A percentile compares a stretch with the other conserved stretches of the same genome.
Conservation (phyloP, 2,797 vertebrate genomes). For the Apodemus agrarius region DNA sequence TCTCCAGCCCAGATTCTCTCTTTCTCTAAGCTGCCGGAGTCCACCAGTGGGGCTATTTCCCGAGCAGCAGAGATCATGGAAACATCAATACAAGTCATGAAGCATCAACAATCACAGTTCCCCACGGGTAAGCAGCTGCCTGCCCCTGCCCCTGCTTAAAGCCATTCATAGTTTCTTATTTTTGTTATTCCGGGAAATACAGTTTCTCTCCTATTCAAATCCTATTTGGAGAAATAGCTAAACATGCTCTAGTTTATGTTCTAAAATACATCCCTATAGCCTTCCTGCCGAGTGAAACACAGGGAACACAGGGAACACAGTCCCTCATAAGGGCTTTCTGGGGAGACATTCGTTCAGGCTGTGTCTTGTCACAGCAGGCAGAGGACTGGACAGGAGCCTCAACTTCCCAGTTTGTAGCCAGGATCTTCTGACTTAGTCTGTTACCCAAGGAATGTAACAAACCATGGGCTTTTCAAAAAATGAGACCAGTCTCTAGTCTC, state of each 20-base stretch:
- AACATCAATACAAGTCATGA: slow-evolving; percentile 86
- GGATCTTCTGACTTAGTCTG: neutral
- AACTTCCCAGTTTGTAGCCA: neutral
- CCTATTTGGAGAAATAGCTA: neutral
- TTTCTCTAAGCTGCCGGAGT: slow-evolving; percentile 86
- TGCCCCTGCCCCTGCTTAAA: neutral
- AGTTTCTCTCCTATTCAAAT: neutral
- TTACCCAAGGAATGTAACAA: too few relatives aligned
- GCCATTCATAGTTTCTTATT: neutral
- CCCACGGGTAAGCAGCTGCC: slow-evolving; percentile 85
- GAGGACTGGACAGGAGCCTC: neutral
- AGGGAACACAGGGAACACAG: neutral
- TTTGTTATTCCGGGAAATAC: neutral
- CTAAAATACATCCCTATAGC: neutral
- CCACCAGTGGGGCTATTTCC: slow-evolving; percentile 85
- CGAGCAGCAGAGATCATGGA: slow-evolving; percentile 92
- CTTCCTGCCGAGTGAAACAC: neutral
- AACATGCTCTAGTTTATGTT: neutral
- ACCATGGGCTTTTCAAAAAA: rapidly evolving
- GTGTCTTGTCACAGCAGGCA: neutral
- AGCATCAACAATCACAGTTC: slow-evolving; percentile 82
- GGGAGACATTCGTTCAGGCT: neutral
- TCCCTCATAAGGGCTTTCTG: neutral
- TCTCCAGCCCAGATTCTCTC: slow-evolving; percentile 83
- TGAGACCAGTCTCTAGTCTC: rapidly evolving